phyloP scores from a whole-genome alignment of 2,888 invertebrate genomes.

The Acronicta psi region DNA sequence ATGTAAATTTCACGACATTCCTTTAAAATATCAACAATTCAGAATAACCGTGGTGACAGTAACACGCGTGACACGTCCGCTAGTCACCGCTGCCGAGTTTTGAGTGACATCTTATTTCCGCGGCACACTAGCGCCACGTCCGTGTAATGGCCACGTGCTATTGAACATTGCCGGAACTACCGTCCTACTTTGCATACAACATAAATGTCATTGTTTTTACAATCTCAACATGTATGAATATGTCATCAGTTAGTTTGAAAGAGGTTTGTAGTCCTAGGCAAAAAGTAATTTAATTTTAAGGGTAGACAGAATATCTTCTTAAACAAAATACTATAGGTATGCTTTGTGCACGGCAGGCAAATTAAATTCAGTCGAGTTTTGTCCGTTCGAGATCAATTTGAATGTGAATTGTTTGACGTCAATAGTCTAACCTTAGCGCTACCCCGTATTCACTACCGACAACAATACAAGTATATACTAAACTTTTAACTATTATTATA shows the following conservation, averaged over 20 bases:
- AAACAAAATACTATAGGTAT: no score
- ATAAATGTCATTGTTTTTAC: constrained; percentile 45
- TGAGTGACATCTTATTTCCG: constrained; percentile 85
- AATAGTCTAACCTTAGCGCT: no score
- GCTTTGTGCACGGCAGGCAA: no score
- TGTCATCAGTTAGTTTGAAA: constrained; percentile 29
- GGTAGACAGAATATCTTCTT: no score
- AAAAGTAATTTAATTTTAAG: background rate
- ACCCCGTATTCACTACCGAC: no score
- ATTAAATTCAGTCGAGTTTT: no score
- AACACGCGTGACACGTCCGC: constrained; percentile 68
- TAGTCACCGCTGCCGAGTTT: constrained; percentile 64
- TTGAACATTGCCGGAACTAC: constrained; percentile 67
- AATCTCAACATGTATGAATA: constrained; percentile 36
- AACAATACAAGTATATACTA: no score
- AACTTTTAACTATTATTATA: no score
- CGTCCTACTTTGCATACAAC: constrained; percentile 64
- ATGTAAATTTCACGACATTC: constrained; percentile 21
- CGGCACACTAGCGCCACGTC: constrained; percentile 63
- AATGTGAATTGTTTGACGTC: no score
- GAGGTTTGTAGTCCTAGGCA: constrained; percentile 11
- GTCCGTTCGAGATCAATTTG: no score
- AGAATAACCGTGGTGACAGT: constrained; percentile 41
- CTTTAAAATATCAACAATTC: constrained; percentile 50
- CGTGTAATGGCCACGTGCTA: constrained; percentile 52